These are phyloP conservation scores for Stichodactyla helianthus DNA, from an alignment of 64 coral and sea anemone species.

Conservation along the genomic window DNA sequence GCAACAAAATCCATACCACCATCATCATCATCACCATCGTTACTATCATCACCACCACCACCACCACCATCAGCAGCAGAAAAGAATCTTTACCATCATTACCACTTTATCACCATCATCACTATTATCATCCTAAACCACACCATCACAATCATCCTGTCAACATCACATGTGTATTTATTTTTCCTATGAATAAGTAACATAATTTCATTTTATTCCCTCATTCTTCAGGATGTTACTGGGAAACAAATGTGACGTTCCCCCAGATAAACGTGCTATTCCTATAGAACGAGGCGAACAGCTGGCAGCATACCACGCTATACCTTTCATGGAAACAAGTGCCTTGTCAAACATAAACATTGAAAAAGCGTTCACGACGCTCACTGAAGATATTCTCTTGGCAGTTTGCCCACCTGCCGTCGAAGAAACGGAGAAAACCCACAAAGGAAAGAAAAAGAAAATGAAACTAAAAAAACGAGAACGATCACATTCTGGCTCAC, in stretches of 20 bases:
- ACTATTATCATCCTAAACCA: too few relatives aligned
- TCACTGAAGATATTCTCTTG: conserved; percentile 87
- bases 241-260: conserved; percentile 92
- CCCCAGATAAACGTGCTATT: conserved; percentile 47
- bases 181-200: too few relatives aligned
- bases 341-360: conserved; percentile 81
- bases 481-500: neutral
- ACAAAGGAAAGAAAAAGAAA: conserved; percentile 70
- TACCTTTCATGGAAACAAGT: conserved; percentile 81
- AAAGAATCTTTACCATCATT: too few relatives aligned
- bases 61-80: neutral
- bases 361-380: conserved; percentile 69
- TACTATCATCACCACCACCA: too few relatives aligned
- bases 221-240: conserved; percentile 46
- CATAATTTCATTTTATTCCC: too few relatives aligned
- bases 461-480: conserved; percentile 20
- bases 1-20: too few relatives aligned
- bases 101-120: too few relatives aligned
- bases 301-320: conserved; percentile 55
- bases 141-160: too few relatives aligned
- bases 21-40: too few relatives aligned
- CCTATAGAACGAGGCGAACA: conserved; percentile 71
- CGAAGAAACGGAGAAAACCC: conserved; percentile 55
- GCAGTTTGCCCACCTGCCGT: conserved; percentile 83
- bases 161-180: too few relatives aligned